These are phyloP conservation scores for Tribolium freemani DNA, from an alignment of 2,888 invertebrate species.

Conservation along the genomic window DNA sequence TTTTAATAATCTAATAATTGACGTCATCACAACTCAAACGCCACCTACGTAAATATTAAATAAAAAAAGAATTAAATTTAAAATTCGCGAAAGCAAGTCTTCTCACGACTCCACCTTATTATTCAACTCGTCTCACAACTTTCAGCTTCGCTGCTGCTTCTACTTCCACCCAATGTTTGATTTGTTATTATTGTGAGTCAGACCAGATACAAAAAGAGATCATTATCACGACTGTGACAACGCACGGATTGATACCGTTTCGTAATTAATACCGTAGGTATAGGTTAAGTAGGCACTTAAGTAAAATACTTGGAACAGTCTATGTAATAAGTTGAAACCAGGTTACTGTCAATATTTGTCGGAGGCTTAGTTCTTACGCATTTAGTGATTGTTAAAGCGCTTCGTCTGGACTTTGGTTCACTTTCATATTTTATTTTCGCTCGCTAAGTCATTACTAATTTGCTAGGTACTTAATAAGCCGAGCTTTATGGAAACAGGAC, in stretches of 20 bases:
- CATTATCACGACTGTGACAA: constrained; percentile 23
- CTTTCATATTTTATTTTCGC: too few species aligned
- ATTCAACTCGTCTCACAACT: constrained; percentile 3
- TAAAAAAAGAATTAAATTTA: not conserved
- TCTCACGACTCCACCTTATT: constrained; percentile 9
- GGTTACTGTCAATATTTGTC: constrained; percentile 35
- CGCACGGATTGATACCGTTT: constrained; percentile 23
- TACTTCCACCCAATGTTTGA: not conserved
- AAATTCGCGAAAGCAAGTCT: constrained; percentile 6
- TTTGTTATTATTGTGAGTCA: constrained; percentile 25
- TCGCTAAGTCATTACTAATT: too few species aligned
- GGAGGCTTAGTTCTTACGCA: constrained; percentile 12
- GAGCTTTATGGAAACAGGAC: constrained; percentile 3
- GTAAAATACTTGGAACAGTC: constrained; percentile 19
- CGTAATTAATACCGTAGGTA: constrained; percentile 30
- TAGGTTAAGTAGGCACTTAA: constrained; percentile 27
- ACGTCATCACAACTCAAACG: not conserved
- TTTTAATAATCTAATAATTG: constrained; percentile 10
- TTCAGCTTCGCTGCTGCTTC: not conserved
- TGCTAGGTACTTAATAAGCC: not conserved
- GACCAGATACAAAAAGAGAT: not conserved
- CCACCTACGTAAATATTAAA: not conserved
- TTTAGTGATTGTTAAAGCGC: constrained; percentile 21
- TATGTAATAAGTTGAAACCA: constrained; percentile 31
- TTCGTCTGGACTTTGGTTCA: constrained; percentile 5